Percentiles rank a stretch among this genome's conserved stretches.
Evolutionary conservation across 2,888 invertebrate genomes (phyloP).

Genomic region (Cephus runcator): DNA sequence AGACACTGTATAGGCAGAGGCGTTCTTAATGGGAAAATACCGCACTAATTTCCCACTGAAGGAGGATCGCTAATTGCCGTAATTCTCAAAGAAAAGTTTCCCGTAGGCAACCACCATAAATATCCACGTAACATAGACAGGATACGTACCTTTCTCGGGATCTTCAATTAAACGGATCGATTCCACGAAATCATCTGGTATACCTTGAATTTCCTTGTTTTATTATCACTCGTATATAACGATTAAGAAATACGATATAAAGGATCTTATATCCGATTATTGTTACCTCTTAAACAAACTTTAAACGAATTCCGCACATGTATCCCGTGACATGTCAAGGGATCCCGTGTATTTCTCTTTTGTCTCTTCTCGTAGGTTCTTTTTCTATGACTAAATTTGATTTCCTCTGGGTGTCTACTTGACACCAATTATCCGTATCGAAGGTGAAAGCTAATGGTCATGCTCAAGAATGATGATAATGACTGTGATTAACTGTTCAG

Average conservation of each 20-base stretch:
- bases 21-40: neutral
- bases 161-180: neutral
- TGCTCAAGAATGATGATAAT: neutral
- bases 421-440: neutral
- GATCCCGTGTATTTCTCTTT: neutral
- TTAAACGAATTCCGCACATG: neutral
- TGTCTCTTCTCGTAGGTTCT: neutral
- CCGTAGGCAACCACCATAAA: neutral
- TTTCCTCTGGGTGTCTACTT: neutral
- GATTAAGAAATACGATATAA: neutral
- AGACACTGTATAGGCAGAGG: neutral
- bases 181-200: neutral
- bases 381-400: neutral
- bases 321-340: neutral
- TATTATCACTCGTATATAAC: neutral
- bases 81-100: neutral
- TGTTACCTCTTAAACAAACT: neutral
- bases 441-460: neutral
- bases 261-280: neutral
- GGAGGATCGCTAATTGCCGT: neutral
- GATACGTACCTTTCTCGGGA: slow-evolving; percentile 2
- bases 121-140: neutral
- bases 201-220: neutral
- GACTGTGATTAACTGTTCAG: neutral
- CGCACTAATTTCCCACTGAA: neutral